phyloP scores from a whole-genome alignment of 2,888 invertebrate species.

The Arge pagana region DNA sequence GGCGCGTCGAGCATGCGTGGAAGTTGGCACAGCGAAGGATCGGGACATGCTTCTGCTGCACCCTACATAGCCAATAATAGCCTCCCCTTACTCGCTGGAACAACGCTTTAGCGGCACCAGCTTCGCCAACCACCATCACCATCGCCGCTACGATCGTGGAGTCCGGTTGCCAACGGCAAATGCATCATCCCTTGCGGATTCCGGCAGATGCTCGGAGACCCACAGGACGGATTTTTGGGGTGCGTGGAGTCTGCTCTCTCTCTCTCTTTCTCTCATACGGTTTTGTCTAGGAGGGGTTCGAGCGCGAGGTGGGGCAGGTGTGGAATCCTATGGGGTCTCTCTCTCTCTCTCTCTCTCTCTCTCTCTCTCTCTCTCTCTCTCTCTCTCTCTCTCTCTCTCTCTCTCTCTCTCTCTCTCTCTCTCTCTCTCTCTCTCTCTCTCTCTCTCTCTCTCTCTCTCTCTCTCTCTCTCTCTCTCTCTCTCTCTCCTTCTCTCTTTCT shows the following conservation, averaged over 20 bases:
- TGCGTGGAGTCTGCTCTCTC: conserved; percentile 21
- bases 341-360: background rate
- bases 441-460: background rate
- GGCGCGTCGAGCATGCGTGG: too few species aligned
- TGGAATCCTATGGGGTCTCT: conserved; percentile 35
- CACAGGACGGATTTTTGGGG: conserved; percentile 20
- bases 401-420: background rate
- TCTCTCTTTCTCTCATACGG: conserved; percentile 31
- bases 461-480: conserved; percentile 31
- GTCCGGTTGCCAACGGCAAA: conserved; percentile 12
- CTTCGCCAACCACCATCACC: conserved; percentile 16
- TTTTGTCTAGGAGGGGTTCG: conserved; percentile 45
- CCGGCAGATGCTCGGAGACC: conserved; percentile 25
- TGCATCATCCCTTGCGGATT: conserved; percentile 29
- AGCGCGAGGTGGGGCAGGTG: conserved; percentile 52
- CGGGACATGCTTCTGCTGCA: too few species aligned
- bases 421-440: background rate
- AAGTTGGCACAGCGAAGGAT: too few species aligned
- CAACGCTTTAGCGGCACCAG: conserved; percentile 12
- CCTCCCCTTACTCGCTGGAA: conserved; percentile 28
- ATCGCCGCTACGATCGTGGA: conserved; percentile 15
- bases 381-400: conserved; percentile 9
- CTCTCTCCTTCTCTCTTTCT: conserved; percentile 31
- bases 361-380: background rate
- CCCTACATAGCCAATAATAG: conserved; percentile 54